These are phyloP conservation scores for Thermophis baileyi DNA, from an alignment of 2,113 vertebrate species.

Conservation along the genomic window DNA sequence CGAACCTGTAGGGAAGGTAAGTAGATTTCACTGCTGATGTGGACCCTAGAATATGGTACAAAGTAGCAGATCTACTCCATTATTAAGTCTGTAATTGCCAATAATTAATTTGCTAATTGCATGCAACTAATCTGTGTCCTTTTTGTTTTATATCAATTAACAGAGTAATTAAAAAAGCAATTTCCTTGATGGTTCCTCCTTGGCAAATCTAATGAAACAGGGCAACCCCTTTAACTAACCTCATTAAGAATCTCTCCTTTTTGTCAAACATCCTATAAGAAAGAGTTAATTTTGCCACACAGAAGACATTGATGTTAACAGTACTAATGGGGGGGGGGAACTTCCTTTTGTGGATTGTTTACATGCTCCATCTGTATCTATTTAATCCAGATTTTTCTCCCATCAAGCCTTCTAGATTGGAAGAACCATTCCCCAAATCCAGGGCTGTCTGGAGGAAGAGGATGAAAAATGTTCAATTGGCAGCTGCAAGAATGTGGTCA, in stretches of 20 bases:
- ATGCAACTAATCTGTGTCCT: slow-evolving; percentile 85
- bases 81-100: slow-evolving; percentile 86
- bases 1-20: too few species aligned
- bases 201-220: slow-evolving; percentile 63
- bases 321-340: slow-evolving; percentile 56
- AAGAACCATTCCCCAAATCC: background rate
- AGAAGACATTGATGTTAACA: slow-evolving; percentile 49
- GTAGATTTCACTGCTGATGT: slow-evolving; percentile 11
- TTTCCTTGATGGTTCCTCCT: slow-evolving; percentile 63
- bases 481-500: background rate
- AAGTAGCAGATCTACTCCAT: slow-evolving; percentile 74
- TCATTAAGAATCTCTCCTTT: slow-evolving; percentile 62
- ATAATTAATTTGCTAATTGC: slow-evolving; percentile 91
- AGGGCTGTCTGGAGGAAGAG: background rate
- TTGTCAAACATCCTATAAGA: slow-evolving; percentile 56
- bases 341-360: slow-evolving; percentile 34
- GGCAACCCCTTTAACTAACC: slow-evolving; percentile 61
- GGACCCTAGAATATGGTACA: slow-evolving; percentile 63
- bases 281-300: slow-evolving; percentile 62
- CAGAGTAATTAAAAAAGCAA: slow-evolving; percentile 88
- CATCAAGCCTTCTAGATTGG: accelerated
- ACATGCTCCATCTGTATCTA: slow-evolving; percentile 21
- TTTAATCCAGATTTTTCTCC: background rate
- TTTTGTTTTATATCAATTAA: slow-evolving; percentile 96
- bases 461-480: background rate